Evolutionary conservation across 2,797 vertebrate genomes (phyloP).

Genomic region (Melanotaenia trifasciata): DNA sequence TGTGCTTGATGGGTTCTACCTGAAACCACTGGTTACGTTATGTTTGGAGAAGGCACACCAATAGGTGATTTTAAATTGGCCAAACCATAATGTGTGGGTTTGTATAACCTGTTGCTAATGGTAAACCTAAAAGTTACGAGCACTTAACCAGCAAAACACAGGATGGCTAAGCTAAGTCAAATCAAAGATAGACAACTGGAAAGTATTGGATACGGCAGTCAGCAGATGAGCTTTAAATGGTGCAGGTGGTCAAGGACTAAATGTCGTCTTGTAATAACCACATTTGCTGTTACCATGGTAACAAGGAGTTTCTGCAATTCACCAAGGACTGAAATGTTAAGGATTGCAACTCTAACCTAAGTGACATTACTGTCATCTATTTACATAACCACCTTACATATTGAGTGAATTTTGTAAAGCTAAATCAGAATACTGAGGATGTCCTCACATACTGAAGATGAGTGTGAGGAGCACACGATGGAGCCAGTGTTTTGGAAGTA

Average conservation of each 20-base stretch:
- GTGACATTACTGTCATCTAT: background rate
- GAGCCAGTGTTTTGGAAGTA: conserved; percentile 1
- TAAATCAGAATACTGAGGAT: background rate
- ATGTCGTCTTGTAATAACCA: background rate
- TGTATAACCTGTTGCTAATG: background rate
- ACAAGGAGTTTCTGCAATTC: background rate
- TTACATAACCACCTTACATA: background rate
- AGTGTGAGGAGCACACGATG: conserved; percentile 13
- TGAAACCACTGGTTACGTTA: too few relatives aligned
- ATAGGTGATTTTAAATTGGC: too few relatives aligned
- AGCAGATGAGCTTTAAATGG: background rate
- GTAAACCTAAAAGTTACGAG: background rate
- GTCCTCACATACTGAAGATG: background rate
- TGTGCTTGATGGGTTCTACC: too few relatives aligned
- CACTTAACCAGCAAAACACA: background rate
- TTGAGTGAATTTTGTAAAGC: background rate
- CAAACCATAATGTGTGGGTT: background rate
- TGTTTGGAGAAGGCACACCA: too few relatives aligned
- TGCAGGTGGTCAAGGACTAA: background rate
- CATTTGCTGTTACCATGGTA: conserved; percentile 21
- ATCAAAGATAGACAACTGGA: background rate
- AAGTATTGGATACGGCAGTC: background rate
- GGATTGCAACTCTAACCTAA: background rate
- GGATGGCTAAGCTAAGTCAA: background rate
- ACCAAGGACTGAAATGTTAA: background rate